Evolutionary conservation across 2,797 vertebrate species (phyloP), one percentile per base, ranked within the genome.

Genomic region (Neoniphon sammara): DNA sequence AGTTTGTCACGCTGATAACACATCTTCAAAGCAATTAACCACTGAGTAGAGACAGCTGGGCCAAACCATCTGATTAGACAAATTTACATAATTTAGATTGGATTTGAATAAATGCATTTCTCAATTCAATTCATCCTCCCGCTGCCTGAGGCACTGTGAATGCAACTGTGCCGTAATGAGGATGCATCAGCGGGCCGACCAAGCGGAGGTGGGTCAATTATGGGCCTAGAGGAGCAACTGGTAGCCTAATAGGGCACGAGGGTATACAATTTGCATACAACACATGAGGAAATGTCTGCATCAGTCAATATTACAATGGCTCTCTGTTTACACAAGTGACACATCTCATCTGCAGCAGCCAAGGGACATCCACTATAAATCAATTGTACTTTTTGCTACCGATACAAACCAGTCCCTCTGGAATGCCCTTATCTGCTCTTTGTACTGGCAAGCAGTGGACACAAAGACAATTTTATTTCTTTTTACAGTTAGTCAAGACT

Each of bases 51-150:
- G 76, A 83, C 87, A 91, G 83, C 86, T 85, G 88, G 63, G 73
- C 79, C 79, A 86, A 84, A 80, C 55, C 73, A 87, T 70, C 81
- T 87, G 86, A 90, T 86, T 84, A 82, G 49, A 87, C 49, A 75
- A 44, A 86, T 89, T 88, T 88, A 78, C 88, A 90, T 92, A 84
- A 87, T 86, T 83, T 82, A 49, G 27, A 74, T 47, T 64, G 46
- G 54, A 76, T 89, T 82, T 67, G 63, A 90, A 90, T 75, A 85
- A 83, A 87, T 88, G 31, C 54, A 80, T 72, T 77, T 85, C 59
- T 79, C 50, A 75, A 57, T 79, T 36, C 7, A 64, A 69, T 71
- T 74, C 30, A 20, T 64, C 53, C 34, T 68, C 56, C 15, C 7
- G 14, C 56, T 70, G 53, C 57, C 50, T 66, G 9, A 56, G 15